Evolutionary conservation across 2,113 vertebrate genomes (phyloP).

Genomic region (Zeus faber): DNA sequence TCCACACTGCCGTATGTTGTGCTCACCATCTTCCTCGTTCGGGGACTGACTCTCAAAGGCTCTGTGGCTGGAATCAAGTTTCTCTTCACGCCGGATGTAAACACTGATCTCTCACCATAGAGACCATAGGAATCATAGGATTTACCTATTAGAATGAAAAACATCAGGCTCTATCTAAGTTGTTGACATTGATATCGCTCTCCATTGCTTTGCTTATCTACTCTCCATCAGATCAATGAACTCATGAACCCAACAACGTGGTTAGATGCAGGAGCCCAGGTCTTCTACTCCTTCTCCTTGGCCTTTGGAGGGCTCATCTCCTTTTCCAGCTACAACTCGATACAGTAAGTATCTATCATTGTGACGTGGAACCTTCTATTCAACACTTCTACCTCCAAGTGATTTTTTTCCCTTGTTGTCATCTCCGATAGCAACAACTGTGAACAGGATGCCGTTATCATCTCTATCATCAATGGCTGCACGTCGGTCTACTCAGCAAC

Average conservation of each 20-base stretch:
- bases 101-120: constrained; percentile 30
- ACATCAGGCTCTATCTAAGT: too few species aligned
- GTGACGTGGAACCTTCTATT: too few species aligned
- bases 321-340: constrained; percentile 96
- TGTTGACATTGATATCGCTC: too few species aligned
- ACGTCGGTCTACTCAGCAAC: constrained; percentile 92
- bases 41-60: constrained; percentile 91
- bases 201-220: too few species aligned
- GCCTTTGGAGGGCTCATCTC: constrained; percentile 96
- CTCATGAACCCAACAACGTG: constrained; percentile 87
- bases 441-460: constrained; percentile 86
- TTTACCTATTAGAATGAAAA: too few species aligned
- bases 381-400: not conserved
- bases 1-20: constrained; percentile 92
- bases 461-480: constrained; percentile 91
- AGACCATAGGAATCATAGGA: too few species aligned
- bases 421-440: constrained; percentile 86
- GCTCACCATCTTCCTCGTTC: constrained; percentile 93
- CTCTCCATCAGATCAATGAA: constrained; percentile 77
- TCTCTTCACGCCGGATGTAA: constrained; percentile 94
- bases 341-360: constrained; percentile 97
- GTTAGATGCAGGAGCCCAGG: constrained; percentile 94
- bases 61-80: constrained; percentile 83
- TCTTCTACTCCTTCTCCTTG: constrained; percentile 94
- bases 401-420: not conserved